Conservation (phyloP, 2,888 invertebrate genomes). For the Lepidochrysops patricia region DNA sequence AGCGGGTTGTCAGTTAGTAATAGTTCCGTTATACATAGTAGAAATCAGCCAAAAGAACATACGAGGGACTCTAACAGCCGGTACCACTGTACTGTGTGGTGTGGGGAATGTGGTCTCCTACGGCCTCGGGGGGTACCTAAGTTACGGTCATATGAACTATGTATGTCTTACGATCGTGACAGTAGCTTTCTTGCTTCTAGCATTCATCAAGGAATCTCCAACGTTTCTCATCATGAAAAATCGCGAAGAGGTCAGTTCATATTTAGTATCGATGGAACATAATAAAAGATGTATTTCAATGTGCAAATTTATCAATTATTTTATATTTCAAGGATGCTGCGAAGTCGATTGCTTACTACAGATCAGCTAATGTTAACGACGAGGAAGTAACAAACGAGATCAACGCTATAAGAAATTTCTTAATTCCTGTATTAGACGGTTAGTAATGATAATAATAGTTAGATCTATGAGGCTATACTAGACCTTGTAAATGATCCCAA, state of each 20-base stretch:
- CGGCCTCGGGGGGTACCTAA: conserved; percentile 31
- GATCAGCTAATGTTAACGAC: not conserved
- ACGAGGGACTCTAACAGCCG: conserved; percentile 21
- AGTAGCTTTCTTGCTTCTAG: conserved; percentile 27
- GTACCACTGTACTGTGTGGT: conserved; percentile 15
- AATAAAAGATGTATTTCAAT: not conserved
- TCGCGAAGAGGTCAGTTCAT: conserved; percentile 6
- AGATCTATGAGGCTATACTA: not conserved
- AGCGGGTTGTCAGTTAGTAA: conserved; percentile 25
- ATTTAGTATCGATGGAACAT: no score
- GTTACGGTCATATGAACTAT: conserved; percentile 37
- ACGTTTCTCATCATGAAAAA: conserved; percentile 19
- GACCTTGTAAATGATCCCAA: not conserved
- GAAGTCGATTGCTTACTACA: conserved; percentile 10
- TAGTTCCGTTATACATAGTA: conserved; percentile 27
- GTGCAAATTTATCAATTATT: not conserved
- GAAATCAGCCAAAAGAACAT: conserved; percentile 22
- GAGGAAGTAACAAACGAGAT: conserved; percentile 8
- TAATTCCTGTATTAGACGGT: not conserved
- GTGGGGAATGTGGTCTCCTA: conserved; percentile 21
- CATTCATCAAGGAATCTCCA: conserved; percentile 36
- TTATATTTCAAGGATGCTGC: conserved; percentile 9
- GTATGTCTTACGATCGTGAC: conserved; percentile 30
- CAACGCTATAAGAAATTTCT: not conserved
- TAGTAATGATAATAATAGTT: not conserved